These are phyloP conservation scores for Caenorhabditis japonica DNA, from an alignment of 2,888 invertebrate genomes.

Conservation along the genomic window DNA sequence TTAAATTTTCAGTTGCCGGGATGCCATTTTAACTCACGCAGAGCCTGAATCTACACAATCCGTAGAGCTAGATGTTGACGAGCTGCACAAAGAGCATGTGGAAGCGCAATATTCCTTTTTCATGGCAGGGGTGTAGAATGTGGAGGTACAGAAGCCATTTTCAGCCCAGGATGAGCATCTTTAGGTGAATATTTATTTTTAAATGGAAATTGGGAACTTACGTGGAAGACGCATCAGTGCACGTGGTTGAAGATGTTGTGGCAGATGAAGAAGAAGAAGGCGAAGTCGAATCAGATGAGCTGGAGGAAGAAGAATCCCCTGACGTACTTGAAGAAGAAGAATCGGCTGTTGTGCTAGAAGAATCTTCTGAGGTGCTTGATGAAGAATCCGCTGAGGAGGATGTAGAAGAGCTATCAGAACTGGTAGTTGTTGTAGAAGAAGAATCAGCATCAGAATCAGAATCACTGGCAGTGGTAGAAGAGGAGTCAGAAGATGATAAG, in stretches of 20 bases:
- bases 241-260: constrained; percentile 2
- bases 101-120: constrained; percentile 20
- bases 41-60: constrained; percentile 9
- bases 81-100: constrained; percentile 20
- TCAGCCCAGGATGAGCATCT: constrained; percentile 22
- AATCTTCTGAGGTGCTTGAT: too few relatives aligned
- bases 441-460: constrained; percentile 1
- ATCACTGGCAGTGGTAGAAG: constrained; percentile 5
- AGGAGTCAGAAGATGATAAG: not conserved
- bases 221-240: constrained; percentile 1
- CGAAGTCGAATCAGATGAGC: not conserved
- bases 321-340: too few relatives aligned
- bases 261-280: constrained; percentile 1
- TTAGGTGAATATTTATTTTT: too few relatives aligned
- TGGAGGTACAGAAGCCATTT: constrained; percentile 28
- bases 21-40: not conserved
- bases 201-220: too few relatives aligned
- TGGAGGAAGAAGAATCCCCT: too few relatives aligned
- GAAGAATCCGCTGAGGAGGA: not conserved
- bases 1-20: not conserved
- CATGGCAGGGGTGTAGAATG: constrained; percentile 27
- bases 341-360: not conserved
- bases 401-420: constrained; percentile 1
- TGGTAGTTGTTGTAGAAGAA: not conserved
- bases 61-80: constrained; percentile 1